Evolutionary conservation across 2,888 invertebrate genomes (phyloP).

Genomic region (Tuta absoluta): DNA sequence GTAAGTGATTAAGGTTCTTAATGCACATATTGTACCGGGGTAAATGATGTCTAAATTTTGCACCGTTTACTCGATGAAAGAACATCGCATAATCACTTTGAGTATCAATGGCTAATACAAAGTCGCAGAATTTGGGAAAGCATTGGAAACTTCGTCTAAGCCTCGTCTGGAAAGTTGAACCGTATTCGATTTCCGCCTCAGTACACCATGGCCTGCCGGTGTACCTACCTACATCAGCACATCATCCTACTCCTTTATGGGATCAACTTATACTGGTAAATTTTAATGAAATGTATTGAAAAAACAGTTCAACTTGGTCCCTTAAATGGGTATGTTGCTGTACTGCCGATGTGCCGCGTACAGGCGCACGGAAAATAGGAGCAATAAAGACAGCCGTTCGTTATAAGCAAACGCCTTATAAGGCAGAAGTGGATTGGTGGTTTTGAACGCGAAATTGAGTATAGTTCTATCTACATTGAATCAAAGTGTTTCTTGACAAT

Average conservation of each 20-base stretch:
- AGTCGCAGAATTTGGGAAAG: neutral
- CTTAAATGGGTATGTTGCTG: too few relatives aligned
- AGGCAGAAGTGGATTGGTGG: conserved; percentile 17
- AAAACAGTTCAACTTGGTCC: too few relatives aligned
- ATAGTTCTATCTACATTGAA: neutral
- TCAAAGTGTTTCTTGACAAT: neutral
- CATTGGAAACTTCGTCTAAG: conserved; percentile 23
- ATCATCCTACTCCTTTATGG: too few relatives aligned
- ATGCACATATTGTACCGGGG: too few relatives aligned
- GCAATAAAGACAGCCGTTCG: neutral
- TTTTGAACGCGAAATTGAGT: conserved; percentile 4
- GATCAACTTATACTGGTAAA: too few relatives aligned
- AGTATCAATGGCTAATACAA: neutral
- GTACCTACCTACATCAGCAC: too few relatives aligned
- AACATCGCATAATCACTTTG: neutral
- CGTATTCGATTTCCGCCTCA: conserved; percentile 13
- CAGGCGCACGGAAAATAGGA: neutral
- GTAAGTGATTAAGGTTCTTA: too few relatives aligned
- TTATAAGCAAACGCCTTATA: conserved; percentile 8
- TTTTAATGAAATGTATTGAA: too few relatives aligned
- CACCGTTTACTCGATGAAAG: neutral
- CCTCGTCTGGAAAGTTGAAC: conserved; percentile 50
- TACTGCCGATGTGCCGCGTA: conserved; percentile 5
- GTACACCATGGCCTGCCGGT: neutral
- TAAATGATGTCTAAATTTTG: too few relatives aligned